phyloP scores from a whole-genome alignment of 2,113 vertebrate species.

The Ancistrus triradiatus region DNA sequence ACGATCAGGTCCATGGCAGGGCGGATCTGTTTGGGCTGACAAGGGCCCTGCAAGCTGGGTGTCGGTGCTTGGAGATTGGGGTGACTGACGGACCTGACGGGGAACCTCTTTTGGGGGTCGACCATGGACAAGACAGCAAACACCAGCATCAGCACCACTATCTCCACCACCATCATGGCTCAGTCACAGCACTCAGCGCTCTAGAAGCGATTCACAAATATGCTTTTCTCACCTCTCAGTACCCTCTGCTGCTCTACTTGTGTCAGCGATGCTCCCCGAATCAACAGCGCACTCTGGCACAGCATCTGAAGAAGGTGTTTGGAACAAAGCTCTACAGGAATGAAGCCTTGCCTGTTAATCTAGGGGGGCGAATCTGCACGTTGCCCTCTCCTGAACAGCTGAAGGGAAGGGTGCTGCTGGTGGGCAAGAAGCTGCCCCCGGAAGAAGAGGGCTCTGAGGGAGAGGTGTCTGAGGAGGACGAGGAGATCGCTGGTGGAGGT shows the following conservation, averaged over 20 bases:
- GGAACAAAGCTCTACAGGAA: constrained; percentile 81
- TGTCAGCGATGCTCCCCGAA: constrained; percentile 84
- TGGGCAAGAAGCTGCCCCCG: constrained; percentile 83
- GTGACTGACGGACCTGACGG: constrained; percentile 89
- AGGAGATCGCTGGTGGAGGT: constrained; percentile 82
- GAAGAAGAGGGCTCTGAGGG: constrained; percentile 79
- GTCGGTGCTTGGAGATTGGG: constrained; percentile 89
- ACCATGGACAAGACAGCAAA: constrained; percentile 68
- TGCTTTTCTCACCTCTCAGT: constrained; percentile 88
- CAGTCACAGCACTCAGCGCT: constrained; percentile 77
- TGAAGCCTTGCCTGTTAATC: constrained; percentile 67
- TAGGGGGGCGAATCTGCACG: constrained; percentile 64
- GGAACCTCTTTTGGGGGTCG: constrained; percentile 87
- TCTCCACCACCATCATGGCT: constrained; percentile 63
- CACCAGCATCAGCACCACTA: constrained; percentile 59
- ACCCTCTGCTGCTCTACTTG: constrained; percentile 87
- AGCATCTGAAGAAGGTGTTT: constrained; percentile 84
- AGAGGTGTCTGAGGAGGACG: constrained; percentile 93
- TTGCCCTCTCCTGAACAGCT: constrained; percentile 90
- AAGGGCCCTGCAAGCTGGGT: constrained; percentile 85
- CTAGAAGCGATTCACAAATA: constrained; percentile 90
- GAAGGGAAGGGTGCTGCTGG: constrained; percentile 83
- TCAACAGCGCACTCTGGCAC: constrained; percentile 85
- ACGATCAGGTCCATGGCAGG: constrained; percentile 87
- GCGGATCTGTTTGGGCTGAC: constrained; percentile 87